A percentile compares a stretch with the other conserved stretches of the same genome.
Evolutionary conservation across 2,888 invertebrate genomes (phyloP).

Genomic region (Eudemis profundana): DNA sequence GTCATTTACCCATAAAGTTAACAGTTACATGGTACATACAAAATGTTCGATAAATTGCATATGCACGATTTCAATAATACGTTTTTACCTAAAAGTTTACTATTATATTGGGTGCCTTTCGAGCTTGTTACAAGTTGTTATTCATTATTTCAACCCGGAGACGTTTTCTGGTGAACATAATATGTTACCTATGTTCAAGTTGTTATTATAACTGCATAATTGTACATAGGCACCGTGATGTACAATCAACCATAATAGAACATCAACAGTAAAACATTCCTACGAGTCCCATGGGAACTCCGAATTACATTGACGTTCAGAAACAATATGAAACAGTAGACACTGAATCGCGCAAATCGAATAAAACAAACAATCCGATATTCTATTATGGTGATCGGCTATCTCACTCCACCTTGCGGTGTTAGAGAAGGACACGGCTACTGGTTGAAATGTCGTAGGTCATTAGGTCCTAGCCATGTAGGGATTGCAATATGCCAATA

Average conservation of each 20-base stretch:
- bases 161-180: too few relatives aligned
- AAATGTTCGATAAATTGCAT: too few relatives aligned
- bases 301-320: conserved; percentile 53
- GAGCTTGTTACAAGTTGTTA: too few relatives aligned
- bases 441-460: conserved; percentile 84
- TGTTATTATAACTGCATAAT: not conserved
- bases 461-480: conserved; percentile 83
- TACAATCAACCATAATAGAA: not conserved
- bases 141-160: too few relatives aligned
- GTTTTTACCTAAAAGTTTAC: too few relatives aligned
- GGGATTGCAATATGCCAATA: conserved; percentile 84
- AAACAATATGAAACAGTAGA: conserved; percentile 76
- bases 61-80: too few relatives aligned
- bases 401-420: conserved; percentile 60
- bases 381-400: conserved; percentile 77
- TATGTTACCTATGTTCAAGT: too few relatives aligned
- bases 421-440: conserved; percentile 65
- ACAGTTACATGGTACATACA: too few relatives aligned
- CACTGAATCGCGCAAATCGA: conserved; percentile 77
- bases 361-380: conserved; percentile 78
- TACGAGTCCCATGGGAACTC: conserved; percentile 37
- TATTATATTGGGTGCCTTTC: too few relatives aligned
- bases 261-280: conserved; percentile 8
- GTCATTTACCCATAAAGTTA: too few relatives aligned
- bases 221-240: not conserved